Percentiles rank a stretch among this genome's conserved stretches.
Evolutionary conservation across 2,888 invertebrate species (phyloP).

Genomic region (Callosobruchus maculatus): DNA sequence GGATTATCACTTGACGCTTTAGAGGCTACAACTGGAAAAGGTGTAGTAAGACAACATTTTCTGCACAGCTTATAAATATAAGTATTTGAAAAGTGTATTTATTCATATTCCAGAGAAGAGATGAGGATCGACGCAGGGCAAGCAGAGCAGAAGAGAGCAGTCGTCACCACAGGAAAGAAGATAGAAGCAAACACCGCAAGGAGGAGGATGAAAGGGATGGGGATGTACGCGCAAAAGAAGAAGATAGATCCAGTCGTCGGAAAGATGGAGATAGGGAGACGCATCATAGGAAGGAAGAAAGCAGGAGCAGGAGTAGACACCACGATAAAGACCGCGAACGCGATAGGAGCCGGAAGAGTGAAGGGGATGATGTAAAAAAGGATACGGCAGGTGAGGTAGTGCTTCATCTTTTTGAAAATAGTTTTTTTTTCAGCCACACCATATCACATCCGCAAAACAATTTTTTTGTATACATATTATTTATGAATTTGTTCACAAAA

Average conservation of each 20-base stretch:
- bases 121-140: neutral
- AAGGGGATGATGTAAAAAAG: neutral
- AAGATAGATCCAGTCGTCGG: neutral
- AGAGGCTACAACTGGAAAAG: too few relatives aligned
- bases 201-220: neutral
- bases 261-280: constrained; percentile 10
- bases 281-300: constrained; percentile 13
- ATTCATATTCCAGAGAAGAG: neutral
- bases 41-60: too few relatives aligned
- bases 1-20: too few relatives aligned
- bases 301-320: neutral
- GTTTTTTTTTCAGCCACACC: too few relatives aligned
- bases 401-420: too few relatives aligned
- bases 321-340: constrained; percentile 1
- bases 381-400: neutral
- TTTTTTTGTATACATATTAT: too few relatives aligned
- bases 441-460: too few relatives aligned
- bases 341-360: constrained; percentile 5
- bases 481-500: too few relatives aligned
- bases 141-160: constrained; percentile 9
- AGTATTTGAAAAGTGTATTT: too few relatives aligned
- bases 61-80: too few relatives aligned
- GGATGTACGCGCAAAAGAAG: neutral
- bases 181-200: neutral
- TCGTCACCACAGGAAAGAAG: constrained; percentile 20